Evolutionary conservation across 2,888 invertebrate species (phyloP), one percentile per base, ranked within the genome.

Genomic region (Hipparchia sbordonii): DNA sequence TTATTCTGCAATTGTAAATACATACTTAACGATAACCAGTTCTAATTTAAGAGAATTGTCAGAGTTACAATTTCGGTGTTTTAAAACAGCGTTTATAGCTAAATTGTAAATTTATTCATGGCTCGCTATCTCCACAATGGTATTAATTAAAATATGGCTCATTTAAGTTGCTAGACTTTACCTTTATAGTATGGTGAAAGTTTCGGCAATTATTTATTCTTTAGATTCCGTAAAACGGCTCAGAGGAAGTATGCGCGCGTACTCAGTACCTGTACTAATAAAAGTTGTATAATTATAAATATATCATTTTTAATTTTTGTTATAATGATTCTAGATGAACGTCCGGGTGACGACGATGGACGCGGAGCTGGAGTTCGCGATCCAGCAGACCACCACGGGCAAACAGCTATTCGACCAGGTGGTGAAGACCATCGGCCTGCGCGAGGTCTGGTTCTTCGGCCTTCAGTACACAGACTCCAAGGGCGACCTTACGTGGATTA

Each of bases 261-360:
- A 56, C n/a, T n/a, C n/a, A 56, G 54, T 56, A 54, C 12, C n/a
- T 54, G 10, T 12, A 13, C 52, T 12, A 56, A n/a, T 56, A 56
- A 13, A 56, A 13, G 7, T 56, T 23, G 13, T 56, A 8, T 56
- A 23, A 23, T 0, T 23, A 23, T 23, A 23, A 23, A 23, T 23
- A 23, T 23, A 23, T 23, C 0, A 23, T 23, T 23, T 23, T 23
- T 23, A 23, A 23, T 23, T 23, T 23, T 33, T 59, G 10, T 39
- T 56, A 13, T 23, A n/a, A 12, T 45, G 7, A 67, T 72, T 73
- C 2, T 93, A 98, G 98, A 98, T 99, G 96, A 99, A 99, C 96
- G 99, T 99, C 90, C 97, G 99, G 94, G 99, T 99, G 95, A 99
- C 98, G 93, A 99, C 99, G 90, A 99, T 99, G 99, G 99, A 99